Evolutionary conservation across 2,888 invertebrate species (phyloP), one percentile per base, ranked within the genome.

Genomic region (Hemaris fuciformis): DNA sequence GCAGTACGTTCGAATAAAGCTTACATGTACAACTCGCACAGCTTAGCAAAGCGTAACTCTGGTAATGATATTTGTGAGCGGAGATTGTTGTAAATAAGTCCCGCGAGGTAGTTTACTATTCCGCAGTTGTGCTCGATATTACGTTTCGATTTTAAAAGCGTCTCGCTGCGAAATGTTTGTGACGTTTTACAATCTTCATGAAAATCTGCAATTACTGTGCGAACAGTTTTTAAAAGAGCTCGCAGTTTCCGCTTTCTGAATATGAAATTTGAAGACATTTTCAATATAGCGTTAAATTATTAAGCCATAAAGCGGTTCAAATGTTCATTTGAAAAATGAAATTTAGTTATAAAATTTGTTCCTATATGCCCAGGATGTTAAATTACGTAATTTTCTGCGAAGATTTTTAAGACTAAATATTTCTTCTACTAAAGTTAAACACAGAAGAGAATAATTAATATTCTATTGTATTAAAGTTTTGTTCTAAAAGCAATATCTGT

Each of bases 21-120:
- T 31, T 31, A 53, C 31, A 53, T 25, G 31, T 53, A 31, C 31
- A 53, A 48, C 48, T 27, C 27, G 27, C 8, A 53, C 18, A 53
- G 48, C 53, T 53, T 31, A 53, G 53, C 27, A 31, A 53, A 53
- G 53, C 18, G 15, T 15, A 53, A 70, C 67, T 69, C 64, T 65
- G 68, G 76, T 80, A 80, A 81, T 81, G 75, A 75, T 81, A 80
- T 82, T 83, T 79, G 78, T 77, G 77, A 80, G 79, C 73, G 79
- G 80, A 79, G 76, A 81, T 79, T 82, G 81, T 79, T 77, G 77
- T 80, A 83, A 84, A 84, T 82, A 80, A 80, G 76, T 82, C 82
- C 75, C 82, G 45, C 38, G 60, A 53, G 60, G 53, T 66, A 67
- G 71, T 68, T 71, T 65, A 69, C 68, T 66, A 63, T 69, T 66